Base-by-base conservation (phyloP, 2,888 invertebrate species). In the Autographa pulchrina region DNA sequence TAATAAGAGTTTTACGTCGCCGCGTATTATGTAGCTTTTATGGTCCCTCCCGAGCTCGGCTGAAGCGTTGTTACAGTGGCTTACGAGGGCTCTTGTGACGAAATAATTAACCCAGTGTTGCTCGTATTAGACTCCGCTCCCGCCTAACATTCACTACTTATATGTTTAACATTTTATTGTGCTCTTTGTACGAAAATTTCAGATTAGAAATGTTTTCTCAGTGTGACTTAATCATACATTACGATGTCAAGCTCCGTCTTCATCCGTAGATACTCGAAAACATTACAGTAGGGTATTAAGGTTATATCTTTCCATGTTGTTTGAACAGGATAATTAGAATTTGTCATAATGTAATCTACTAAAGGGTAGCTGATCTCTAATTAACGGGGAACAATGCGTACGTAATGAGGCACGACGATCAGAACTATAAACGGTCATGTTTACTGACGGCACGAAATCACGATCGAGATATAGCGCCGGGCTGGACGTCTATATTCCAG, bases 1-100 rank as follows among this genome's bases (percentile, higher is more conserved):
- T 95, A 95, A 95, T 95, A 95, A 94, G 93, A 94, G 91, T 94
- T 94, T 94, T 94, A 94, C 90, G 94, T 93, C 91, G 89, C 92
- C 94, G 90, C 94, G 92, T 93, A 95, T 94, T 94, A 95, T 93
- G 93, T 93, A 91, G 92, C 93, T 94, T 96, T 95, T 95, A 94
- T 93, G 91, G 89, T 56, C 84, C 92, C 89, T 71, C 88, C 91
- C 88, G 90, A 92, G 94, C 93, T 92, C 92, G 89, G 89, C 91
- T 92, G 91, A 91, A 91, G 92, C 93, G 92, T 91, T 93, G 93
- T 94, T 92, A 94, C 91, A 91, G 90, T 92, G 92, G 93, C 94
- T 96, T 94, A 94, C 90, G 92, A 93, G 92, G 91, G 93, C 92
- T 94, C 94, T 94, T 90, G 91, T 94, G 90, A 92, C 93, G 92